Percentiles rank a stretch among this genome's conserved stretches.
Conservation (phyloP, 1,140 invertebrate species). For the Zaprionus gabonicus region DNA sequence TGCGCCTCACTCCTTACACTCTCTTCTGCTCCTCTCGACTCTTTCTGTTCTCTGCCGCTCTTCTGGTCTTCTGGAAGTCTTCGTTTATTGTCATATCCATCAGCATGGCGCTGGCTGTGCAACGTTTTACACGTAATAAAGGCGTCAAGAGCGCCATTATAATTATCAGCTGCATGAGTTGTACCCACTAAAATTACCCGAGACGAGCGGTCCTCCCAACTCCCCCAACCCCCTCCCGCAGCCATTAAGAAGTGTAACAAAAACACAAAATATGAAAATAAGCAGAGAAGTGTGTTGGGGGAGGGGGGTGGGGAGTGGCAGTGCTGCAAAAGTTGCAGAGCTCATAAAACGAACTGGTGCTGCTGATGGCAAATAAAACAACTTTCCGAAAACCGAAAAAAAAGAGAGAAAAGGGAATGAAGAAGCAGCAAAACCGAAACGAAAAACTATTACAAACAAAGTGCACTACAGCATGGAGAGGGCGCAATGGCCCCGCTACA, state of each 20-base stretch:
- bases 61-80: constrained; percentile 3
- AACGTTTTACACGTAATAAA: constrained; percentile 81
- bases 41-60: neutral
- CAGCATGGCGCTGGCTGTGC: constrained; percentile 60
- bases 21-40: neutral
- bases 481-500: no score
- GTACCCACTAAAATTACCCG: constrained; percentile 21
- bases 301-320: neutral
- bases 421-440: constrained; percentile 4
- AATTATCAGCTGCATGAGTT: constrained; percentile 62
- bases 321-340: constrained; percentile 38
- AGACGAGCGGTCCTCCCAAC: constrained; percentile 8
- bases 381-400: constrained; percentile 36
- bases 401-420: constrained; percentile 10
- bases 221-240: neutral
- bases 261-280: constrained; percentile 32
- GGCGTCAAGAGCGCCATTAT: constrained; percentile 79
- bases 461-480: constrained; percentile 14
- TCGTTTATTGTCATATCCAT: constrained; percentile 62
- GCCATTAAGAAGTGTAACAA: constrained; percentile 16
- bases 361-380: constrained; percentile 74
- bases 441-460: constrained; percentile 57
- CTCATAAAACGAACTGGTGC: constrained; percentile 58
- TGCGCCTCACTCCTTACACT: neutral
- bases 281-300: neutral